Evolutionary conservation across 2,888 invertebrate genomes (phyloP).

Genomic region (Leptopilina syphax): DNA sequence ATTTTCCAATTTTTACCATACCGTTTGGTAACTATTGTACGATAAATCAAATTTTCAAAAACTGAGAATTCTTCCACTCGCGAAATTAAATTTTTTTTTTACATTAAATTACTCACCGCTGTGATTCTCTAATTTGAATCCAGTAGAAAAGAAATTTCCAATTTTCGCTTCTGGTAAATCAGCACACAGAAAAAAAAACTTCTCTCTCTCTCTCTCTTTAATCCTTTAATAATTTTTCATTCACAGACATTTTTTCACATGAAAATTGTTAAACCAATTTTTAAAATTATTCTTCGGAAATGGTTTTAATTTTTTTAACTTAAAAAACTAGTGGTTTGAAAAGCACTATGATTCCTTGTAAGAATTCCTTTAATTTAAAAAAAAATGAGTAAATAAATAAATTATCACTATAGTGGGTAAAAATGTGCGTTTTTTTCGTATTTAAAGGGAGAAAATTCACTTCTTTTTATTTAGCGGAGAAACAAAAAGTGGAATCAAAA

Average conservation of each 20-base stretch:
- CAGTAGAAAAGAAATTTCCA: background rate
- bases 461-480: background rate
- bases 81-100: background rate
- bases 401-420: background rate
- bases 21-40: no score
- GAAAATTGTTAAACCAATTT: slow-evolving; percentile 37
- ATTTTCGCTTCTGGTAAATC: slow-evolving; percentile 11
- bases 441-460: background rate
- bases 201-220: background rate
- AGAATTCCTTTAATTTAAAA: no score
- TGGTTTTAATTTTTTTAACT: background rate
- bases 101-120: background rate
- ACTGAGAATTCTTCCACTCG: no score
- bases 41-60: no score
- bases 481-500: background rate
- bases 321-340: background rate
- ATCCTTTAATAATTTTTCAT: slow-evolving; percentile 36
- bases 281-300: no score
- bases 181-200: slow-evolving; percentile 26
- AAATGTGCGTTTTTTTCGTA: background rate
- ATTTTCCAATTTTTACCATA: no score
- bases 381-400: no score
- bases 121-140: background rate
- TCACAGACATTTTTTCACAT: slow-evolving; percentile 43
- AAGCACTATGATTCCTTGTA: background rate